Evolutionary conservation across 2,888 invertebrate genomes (phyloP).

Genomic region (Napeogenes sylphis): DNA sequence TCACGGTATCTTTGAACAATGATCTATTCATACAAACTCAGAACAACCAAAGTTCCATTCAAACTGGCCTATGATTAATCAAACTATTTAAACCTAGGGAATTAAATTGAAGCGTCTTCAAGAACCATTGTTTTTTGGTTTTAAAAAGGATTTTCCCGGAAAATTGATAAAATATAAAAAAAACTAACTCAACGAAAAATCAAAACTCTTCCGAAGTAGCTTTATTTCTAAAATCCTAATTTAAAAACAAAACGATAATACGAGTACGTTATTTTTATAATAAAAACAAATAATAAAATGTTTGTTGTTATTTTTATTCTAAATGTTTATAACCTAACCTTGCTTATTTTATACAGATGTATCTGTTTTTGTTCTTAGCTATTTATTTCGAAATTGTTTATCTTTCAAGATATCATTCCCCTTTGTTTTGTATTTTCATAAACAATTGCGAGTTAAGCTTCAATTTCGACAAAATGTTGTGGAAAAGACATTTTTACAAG

Average conservation of each 20-base stretch:
- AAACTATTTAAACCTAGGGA: slow-evolving; percentile 27
- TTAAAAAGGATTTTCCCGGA: too few relatives aligned
- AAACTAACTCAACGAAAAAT: too few relatives aligned
- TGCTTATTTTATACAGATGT: slow-evolving; percentile 15
- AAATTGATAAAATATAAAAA: too few relatives aligned
- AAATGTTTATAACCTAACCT: not conserved
- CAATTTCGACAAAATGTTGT: slow-evolving; percentile 24
- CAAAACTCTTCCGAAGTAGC: too few relatives aligned
- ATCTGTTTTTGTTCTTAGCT: slow-evolving; percentile 16
- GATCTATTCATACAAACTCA: slow-evolving; percentile 42
- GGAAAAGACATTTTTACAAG: slow-evolving; percentile 19
- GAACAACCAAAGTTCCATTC: slow-evolving; percentile 44
- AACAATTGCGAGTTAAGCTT: slow-evolving; percentile 22
- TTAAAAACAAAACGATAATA: too few relatives aligned
- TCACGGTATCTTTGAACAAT: slow-evolving; percentile 31
- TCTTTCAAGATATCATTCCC: slow-evolving; percentile 24
- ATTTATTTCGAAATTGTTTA: slow-evolving; percentile 22
- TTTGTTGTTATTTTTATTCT: not conserved
- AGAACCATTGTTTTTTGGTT: too few relatives aligned
- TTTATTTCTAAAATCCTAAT: too few relatives aligned
- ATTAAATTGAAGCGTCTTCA: not conserved
- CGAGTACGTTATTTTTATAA: too few relatives aligned
- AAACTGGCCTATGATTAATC: slow-evolving; percentile 49
- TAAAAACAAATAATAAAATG: too few relatives aligned
- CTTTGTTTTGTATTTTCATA: slow-evolving; percentile 26